These are phyloP conservation scores for Hesperia comma DNA, from an alignment of 2,888 invertebrate genomes.

Conservation along the genomic window DNA sequence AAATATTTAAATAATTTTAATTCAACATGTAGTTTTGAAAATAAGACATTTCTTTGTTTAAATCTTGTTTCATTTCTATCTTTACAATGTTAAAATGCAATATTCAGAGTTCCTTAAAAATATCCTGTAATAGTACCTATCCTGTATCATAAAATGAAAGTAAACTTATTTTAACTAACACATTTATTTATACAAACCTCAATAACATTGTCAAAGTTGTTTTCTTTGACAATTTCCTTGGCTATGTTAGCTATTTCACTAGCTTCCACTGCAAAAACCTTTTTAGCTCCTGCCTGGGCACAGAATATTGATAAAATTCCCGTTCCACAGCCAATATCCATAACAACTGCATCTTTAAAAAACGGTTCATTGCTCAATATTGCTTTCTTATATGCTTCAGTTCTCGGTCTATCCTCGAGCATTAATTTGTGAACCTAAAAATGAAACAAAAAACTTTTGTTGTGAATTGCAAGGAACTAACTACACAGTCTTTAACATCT, in stretches of 20 bases:
- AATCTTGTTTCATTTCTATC: no score
- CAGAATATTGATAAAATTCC: constrained; percentile 96
- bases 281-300: constrained; percentile 94
- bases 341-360: constrained; percentile 90
- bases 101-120: no score
- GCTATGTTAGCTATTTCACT: constrained; percentile 87
- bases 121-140: no score
- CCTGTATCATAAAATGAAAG: no score
- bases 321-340: constrained; percentile 94
- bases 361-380: constrained; percentile 86
- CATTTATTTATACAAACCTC: constrained; percentile 83
- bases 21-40: no score
- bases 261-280: constrained; percentile 94
- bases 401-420: constrained; percentile 90
- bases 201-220: constrained; percentile 86
- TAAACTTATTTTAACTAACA: no score
- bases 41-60: no score
- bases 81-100: no score
- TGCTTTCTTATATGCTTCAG: constrained; percentile 91
- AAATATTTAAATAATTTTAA: no score
- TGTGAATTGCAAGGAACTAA: not conserved
- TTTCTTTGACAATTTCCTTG: constrained; percentile 87
- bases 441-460: not conserved
- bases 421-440: constrained; percentile 90
- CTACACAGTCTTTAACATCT: no score